Evolutionary conservation across 2,888 invertebrate species (phyloP).

Genomic region (Conistra vaccinii): DNA sequence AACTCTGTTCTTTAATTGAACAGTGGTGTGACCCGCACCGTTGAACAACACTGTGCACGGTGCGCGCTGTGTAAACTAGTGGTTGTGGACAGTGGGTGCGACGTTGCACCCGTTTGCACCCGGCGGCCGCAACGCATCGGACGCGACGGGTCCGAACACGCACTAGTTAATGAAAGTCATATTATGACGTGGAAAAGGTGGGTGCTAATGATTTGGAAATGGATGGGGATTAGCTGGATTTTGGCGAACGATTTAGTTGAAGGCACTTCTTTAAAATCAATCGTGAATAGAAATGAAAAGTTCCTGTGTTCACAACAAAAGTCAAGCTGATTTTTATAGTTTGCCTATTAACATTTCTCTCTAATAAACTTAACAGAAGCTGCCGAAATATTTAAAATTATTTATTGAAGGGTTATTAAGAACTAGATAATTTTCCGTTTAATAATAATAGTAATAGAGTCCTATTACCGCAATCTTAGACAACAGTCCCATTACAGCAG

Average conservation of each 20-base stretch:
- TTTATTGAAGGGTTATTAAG: background rate
- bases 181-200: constrained; percentile 57
- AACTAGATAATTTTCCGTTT: background rate
- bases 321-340: background rate
- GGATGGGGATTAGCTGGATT: constrained; percentile 15
- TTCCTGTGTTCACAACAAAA: too few relatives aligned
- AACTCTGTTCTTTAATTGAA: constrained; percentile 54
- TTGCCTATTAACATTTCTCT: background rate
- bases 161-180: constrained; percentile 59
- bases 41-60: constrained; percentile 39
- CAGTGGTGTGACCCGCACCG: constrained; percentile 36
- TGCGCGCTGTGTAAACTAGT: constrained; percentile 45
- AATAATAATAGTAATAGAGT: too few relatives aligned
- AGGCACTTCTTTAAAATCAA: background rate
- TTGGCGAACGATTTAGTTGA: background rate
- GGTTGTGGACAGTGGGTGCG: constrained; percentile 37
- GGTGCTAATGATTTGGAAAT: constrained; percentile 50
- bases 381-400: background rate
- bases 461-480: constrained; percentile 21
- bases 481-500: constrained; percentile 42
- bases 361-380: background rate
- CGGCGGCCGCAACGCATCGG: constrained; percentile 31
- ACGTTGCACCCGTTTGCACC: constrained; percentile 40
- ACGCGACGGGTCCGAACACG: constrained; percentile 38
- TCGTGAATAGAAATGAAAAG: background rate